Evolutionary conservation across 2,113 vertebrate species (phyloP), one percentile per base, ranked within the genome.

Genomic region (Piliocolobus tephrosceles): DNA sequence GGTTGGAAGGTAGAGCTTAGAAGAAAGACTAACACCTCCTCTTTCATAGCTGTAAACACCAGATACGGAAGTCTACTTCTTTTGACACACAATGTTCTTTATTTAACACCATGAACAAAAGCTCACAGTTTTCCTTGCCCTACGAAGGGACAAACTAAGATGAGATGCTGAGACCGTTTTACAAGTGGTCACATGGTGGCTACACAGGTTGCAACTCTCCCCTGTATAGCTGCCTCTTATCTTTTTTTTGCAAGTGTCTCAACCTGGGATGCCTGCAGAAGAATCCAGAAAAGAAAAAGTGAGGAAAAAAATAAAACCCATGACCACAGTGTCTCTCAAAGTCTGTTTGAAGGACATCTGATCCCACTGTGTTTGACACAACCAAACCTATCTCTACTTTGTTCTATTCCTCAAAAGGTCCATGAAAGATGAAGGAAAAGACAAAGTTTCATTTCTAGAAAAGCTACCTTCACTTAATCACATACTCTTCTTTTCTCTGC

Each of bases 1-100:
- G 66, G 64, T 57, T 81, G 43, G 52, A 97, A 94, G 23, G 27
- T 88, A 70, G 27, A 92, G 16, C 52, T 95, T 85, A 43, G 68
- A 58, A 78, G 58, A 82, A 93, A 75, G 64, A 13, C 30, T 43
- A 90, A 20, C 35, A 45, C 30, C 8, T 88, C 76, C 40, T 83
- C 90, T 82, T 52, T 5, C 12, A 27, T 70, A 76, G 30, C 93
- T 97, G 55, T 73, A 91, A 89, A 70, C 14, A 89, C 80, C 66
- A 96, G 94, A 90, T 92, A 93, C 97, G 80, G 3, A 64, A 76
- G 94, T 81, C 43, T 68, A 27, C 43, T 95, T 22, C 80, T 95
- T 80, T 14, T 66, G 68, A 18, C n/a, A 78, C 5, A 61, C 38
- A 25, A 6, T 38, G 17, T 73, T 96, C 1, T 55, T 81, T 96